Base-by-base conservation (phyloP, 2,113 vertebrate genomes). In the Alligator mississippiensis region DNA sequence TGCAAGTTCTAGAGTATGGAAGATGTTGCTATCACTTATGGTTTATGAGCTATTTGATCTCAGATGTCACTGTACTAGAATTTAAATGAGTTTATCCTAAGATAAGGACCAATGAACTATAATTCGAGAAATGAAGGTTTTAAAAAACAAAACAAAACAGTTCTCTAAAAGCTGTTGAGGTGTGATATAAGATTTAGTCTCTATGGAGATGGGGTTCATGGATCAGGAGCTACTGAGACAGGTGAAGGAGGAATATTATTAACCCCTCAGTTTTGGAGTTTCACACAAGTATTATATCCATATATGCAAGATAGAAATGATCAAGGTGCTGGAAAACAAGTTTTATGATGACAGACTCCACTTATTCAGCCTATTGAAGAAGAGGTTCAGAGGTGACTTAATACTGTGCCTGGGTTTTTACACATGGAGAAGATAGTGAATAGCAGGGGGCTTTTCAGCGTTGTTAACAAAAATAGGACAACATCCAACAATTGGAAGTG, bases 401-500 rank as follows among this genome's bases (percentile, higher is more conserved):
- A 55, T 90, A 82, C 89, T 28, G 5, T 6, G 9, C 74, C 58
- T 0, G 30, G 82, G 25, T 63, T 85, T 77, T 75, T 77, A 70
- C 68, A 34, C 64, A 85, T 4, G 90, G 47, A 89, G 86, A 80
- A 83, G 80, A 24, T 58, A 55, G 64, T 86, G 79, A n/a, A 55
- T 30, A 82, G 84, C 63, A 83, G 47, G 21, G 47, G 74, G 38
- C 2, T 85, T 63, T 83, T 82, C 0, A 2, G 19, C 25, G 30
- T 72, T 91, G 77, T 77, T 94, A 91, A 91, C 91, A 93, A 89
- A 95, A 93, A 47, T 47, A 47, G 47, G 47, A 47, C 47, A 47
- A 47, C 47, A 47, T 47, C 47, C 47, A 47, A 47, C 47, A 47
- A 47, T 47, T 47, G 47, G 47, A 47, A 47, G 47, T 47, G 47